Conservation (phyloP, 2,113 vertebrate genomes). For the Chrysochloris asiatica region DNA sequence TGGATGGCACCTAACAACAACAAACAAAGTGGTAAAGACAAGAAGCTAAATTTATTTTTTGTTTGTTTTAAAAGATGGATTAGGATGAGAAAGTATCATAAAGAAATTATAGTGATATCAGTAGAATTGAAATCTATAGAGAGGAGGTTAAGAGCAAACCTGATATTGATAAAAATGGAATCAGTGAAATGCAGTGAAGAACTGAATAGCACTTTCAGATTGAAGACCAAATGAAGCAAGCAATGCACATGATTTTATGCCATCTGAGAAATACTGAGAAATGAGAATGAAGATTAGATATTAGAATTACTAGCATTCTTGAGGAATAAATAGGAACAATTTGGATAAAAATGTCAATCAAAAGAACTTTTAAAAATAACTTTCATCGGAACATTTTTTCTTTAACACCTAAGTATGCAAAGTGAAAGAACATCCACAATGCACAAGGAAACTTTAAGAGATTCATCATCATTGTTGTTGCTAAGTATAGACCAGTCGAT, state of each 20-base stretch:
- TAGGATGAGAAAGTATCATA: not conserved
- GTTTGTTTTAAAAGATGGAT: not conserved
- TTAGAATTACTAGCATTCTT: slow-evolving; percentile 39
- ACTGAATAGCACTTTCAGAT: not conserved
- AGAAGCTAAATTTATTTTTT: not conserved
- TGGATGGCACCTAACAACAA: too few species aligned
- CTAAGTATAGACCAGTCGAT: too few species aligned
- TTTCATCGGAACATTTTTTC: too few species aligned
- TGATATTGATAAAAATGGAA: not conserved
- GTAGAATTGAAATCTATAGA: not conserved
- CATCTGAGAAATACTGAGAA: not conserved
- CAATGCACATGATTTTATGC: not conserved
- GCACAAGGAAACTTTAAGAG: not conserved
- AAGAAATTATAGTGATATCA: not conserved
- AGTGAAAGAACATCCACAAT: not conserved
- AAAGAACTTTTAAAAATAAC: too few species aligned
- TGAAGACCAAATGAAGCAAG: not conserved
- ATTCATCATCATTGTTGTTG: too few species aligned
- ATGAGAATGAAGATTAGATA: slow-evolving; percentile 1
- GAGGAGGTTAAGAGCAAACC: not conserved
- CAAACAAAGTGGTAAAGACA: not conserved
- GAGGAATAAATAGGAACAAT: slow-evolving; percentile 48
- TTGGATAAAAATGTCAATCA: slow-evolving; percentile 52
- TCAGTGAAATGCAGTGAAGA: not conserved
- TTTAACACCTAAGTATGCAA: not conserved